These are phyloP conservation scores for Apis florea DNA, from an alignment of 1,140 invertebrate species.

Conservation along the genomic window DNA sequence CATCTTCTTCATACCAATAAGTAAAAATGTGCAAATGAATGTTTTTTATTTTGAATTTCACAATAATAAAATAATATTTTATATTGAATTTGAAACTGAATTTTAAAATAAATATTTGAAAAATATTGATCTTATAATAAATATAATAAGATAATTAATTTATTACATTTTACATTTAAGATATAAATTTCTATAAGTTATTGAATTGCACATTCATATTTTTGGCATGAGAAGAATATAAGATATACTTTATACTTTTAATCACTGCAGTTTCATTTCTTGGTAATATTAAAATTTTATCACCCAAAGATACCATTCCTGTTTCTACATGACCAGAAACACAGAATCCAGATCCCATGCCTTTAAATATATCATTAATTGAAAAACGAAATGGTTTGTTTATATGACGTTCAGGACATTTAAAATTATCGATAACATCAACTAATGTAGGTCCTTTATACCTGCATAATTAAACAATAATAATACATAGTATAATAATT, in stretches of 20 bases:
- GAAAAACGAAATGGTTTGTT: slow-evolving; percentile 95
- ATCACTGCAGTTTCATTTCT: slow-evolving; percentile 88
- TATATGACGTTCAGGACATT: slow-evolving; percentile 91
- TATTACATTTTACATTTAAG: too few species aligned
- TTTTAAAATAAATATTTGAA: too few species aligned
- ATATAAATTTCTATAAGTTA: too few species aligned
- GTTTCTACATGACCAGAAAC: slow-evolving; percentile 95
- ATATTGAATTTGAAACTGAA: too few species aligned
- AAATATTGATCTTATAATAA: too few species aligned
- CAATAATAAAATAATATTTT: too few species aligned
- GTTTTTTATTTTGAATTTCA: too few species aligned
- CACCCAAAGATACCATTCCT: slow-evolving; percentile 91
- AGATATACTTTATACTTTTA: slow-evolving; percentile 81
- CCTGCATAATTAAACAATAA: slow-evolving; percentile 60
- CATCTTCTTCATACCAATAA: too few species aligned
- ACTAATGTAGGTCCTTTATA: slow-evolving; percentile 76
- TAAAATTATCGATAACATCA: slow-evolving; percentile 86
- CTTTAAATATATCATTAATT: slow-evolving; percentile 97
- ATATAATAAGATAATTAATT: too few species aligned
- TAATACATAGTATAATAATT: background rate
- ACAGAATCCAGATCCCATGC: slow-evolving; percentile 92
- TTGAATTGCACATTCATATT: too few species aligned
- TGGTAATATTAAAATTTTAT: slow-evolving; percentile 94
- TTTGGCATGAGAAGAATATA: too few species aligned
- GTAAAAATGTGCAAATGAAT: too few species aligned